phyloP scores from a whole-genome alignment of 1,140 invertebrate genomes.

The Pectinophora gossypiella region DNA sequence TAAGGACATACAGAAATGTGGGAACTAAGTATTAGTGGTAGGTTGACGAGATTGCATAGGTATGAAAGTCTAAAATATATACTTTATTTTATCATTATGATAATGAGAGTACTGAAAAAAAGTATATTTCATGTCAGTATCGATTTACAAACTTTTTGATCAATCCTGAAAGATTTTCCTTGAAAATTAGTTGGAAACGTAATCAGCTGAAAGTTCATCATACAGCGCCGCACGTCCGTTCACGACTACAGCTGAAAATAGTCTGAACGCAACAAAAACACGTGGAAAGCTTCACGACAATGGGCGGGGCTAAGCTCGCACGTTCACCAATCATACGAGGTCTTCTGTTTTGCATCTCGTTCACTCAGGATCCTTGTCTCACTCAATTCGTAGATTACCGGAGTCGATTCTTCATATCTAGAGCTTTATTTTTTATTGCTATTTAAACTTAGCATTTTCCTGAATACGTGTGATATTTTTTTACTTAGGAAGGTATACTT shows the following conservation, averaged over 20 bases:
- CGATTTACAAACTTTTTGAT: no score
- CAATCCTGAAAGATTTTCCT: no score
- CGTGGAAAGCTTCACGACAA: constrained; percentile 27
- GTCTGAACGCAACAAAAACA: constrained; percentile 53
- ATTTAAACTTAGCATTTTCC: constrained; percentile 45
- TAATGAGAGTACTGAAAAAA: no score
- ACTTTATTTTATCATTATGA: no score
- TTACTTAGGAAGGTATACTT: no score
- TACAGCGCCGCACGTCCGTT: constrained; percentile 28
- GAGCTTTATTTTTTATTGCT: constrained; percentile 43
- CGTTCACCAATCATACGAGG: constrained; percentile 14
- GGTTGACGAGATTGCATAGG: no score
- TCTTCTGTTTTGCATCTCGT: constrained; percentile 17
- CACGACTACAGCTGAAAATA: constrained; percentile 24
- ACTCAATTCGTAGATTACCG: constrained; percentile 39
- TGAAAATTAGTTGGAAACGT: no score
- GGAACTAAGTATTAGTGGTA: no score
- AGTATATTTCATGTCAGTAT: no score
- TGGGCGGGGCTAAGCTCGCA: constrained; percentile 29
- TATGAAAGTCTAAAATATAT: no score
- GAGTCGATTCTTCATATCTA: constrained; percentile 57
- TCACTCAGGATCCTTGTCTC: constrained; percentile 15
- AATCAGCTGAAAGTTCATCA: constrained; percentile 22
- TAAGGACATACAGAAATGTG: no score
- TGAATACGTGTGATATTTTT: no score